phyloP scores from a whole-genome alignment of 2,113 vertebrate genomes.

The Corythaeola cristata region DNA sequence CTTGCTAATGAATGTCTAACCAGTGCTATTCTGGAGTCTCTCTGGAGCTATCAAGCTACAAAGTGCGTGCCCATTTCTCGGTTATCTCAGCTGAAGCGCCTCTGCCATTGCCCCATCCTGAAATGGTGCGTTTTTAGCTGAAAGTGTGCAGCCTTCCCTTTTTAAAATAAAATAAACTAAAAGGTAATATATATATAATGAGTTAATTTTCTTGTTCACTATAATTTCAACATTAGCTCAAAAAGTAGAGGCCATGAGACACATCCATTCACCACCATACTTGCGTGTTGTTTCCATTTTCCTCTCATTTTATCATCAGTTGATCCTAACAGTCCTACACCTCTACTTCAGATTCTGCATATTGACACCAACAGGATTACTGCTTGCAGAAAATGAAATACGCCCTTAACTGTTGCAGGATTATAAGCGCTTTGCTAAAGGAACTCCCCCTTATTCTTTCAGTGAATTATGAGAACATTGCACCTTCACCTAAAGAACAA shows the following conservation, averaged over 20 bases:
- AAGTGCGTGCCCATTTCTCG: neutral
- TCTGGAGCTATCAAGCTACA: neutral
- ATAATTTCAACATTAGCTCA: neutral
- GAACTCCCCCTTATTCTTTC: neutral
- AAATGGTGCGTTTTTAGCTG: neutral
- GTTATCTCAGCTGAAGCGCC: neutral
- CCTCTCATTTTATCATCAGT: neutral
- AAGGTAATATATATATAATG: neutral
- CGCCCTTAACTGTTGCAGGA: neutral
- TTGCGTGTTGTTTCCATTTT: neutral
- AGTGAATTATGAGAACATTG: neutral
- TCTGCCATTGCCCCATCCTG: neutral
- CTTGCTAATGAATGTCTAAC: neutral
- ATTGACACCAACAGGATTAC: neutral
- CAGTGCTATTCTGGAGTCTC: neutral
- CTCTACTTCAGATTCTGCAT: neutral
- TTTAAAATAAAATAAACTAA: neutral
- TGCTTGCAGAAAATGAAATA: neutral
- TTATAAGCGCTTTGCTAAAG: neutral
- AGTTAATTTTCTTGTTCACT: neutral
- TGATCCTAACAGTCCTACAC: neutral
- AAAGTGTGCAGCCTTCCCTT: accelerated
- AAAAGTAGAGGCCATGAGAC: neutral
- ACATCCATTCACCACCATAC: neutral
- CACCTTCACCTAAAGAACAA: neutral